Conservation (phyloP, 1,140 invertebrate genomes). For the Achroia grisella region DNA sequence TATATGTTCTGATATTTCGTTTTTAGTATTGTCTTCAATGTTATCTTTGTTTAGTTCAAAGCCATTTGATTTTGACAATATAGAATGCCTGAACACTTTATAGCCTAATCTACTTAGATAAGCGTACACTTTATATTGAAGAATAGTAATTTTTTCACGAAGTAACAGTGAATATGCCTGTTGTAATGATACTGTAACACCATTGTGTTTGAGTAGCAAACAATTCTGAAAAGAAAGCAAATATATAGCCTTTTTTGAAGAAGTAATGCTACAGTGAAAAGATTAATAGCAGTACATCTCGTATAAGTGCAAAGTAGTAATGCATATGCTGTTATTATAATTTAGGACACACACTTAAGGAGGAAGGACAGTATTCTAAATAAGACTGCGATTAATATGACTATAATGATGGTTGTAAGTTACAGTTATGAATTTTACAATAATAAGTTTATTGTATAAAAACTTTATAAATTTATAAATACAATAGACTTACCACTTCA, state of each 20-base stretch:
- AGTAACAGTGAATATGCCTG: conserved; percentile 76
- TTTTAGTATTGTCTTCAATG: conserved; percentile 2
- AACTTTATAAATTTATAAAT: no score
- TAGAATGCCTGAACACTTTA: conserved; percentile 47
- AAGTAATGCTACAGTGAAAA: no score
- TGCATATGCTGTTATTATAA: no score
- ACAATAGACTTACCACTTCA: conserved; percentile 74
- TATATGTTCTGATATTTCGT: conserved; percentile 5
- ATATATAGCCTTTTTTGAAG: no score
- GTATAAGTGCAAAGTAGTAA: no score
- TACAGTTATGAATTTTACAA: no score
- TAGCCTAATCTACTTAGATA: conserved; percentile 76
- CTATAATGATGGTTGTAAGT: no score
- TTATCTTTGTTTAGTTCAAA: background rate
- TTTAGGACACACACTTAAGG: no score
- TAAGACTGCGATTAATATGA: no score
- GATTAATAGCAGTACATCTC: no score
- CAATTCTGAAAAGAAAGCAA: conserved; percentile 72
- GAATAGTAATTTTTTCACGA: conserved; percentile 55
- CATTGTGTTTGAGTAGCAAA: conserved; percentile 73
- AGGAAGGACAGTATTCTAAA: no score
- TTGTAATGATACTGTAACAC: conserved; percentile 75
- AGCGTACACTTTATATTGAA: conserved; percentile 78
- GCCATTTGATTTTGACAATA: background rate
- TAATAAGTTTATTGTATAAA: no score